A percentile compares a stretch with the other conserved stretches of the same genome.
Evolutionary conservation across 2,888 invertebrate genomes (phyloP).

Genomic region (Stomorhina lunata): DNA sequence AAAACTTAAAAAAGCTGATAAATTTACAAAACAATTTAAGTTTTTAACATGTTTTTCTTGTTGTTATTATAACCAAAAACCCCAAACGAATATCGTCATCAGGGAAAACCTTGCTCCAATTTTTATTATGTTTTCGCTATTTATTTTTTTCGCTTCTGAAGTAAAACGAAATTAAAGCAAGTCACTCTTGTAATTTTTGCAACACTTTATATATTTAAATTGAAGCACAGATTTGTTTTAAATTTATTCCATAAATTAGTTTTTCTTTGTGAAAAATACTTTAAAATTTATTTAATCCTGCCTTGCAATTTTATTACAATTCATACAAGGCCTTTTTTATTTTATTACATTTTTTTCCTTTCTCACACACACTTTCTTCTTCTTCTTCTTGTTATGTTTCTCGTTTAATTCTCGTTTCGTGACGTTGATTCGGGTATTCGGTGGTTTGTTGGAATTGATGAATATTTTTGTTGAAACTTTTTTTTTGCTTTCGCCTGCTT

Average conservation of each 20-base stretch:
- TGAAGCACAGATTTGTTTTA: no score
- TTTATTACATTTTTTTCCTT: no score
- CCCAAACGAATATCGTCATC: conserved; percentile 39
- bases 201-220: not conserved
- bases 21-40: no score
- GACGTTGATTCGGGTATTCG: conserved; percentile 60
- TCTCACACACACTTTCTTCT: conserved; percentile 59
- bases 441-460: conserved; percentile 38
- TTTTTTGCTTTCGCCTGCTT: no score
- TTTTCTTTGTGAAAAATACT: not conserved
- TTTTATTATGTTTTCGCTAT: conserved; percentile 25
- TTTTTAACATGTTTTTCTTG: no score
- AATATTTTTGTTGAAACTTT: conserved; percentile 16
- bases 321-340: conserved; percentile 40
- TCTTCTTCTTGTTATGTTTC: no score
- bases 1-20: not conserved
- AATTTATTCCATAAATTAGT: no score
- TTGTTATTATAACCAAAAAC: conserved; percentile 26
- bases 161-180: not conserved
- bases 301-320: not conserved
- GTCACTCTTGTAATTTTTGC: not conserved
- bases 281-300: conserved; percentile 13
- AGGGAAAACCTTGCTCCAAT: conserved; percentile 62
- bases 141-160: not conserved
- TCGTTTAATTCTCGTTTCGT: conserved; percentile 57